Conservation (phyloP, 2,797 vertebrate species). For the Sebastes hopkinsi region DNA sequence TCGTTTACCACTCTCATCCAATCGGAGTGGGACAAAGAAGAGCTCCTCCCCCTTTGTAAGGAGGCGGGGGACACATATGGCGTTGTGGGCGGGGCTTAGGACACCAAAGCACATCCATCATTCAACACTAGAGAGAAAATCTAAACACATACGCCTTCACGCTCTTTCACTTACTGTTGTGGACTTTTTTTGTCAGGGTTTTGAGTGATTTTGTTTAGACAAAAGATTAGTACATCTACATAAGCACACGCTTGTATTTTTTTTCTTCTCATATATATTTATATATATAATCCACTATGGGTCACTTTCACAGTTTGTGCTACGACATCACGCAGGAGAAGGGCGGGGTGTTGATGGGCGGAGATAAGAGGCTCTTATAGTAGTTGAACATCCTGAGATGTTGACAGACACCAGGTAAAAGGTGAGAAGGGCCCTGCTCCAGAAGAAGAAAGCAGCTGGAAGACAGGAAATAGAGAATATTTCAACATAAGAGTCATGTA, state of each 20-base stretch:
- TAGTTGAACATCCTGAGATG: slow-evolving; percentile 69
- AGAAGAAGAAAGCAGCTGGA: slow-evolving; percentile 57
- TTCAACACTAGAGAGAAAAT: slow-evolving; percentile 87
- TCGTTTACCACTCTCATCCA: slow-evolving; percentile 45
- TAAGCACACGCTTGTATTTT: slow-evolving; percentile 85
- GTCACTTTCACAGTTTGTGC: slow-evolving; percentile 98
- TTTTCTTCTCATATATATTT: slow-evolving; percentile 43
- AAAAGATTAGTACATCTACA: slow-evolving; percentile 91
- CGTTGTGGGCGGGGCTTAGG: slow-evolving; percentile 47
- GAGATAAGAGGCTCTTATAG: slow-evolving; percentile 82
- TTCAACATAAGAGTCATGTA: background rate
- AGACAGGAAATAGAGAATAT: slow-evolving; percentile 21
- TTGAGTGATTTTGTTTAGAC: slow-evolving; percentile 82
- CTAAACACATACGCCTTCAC: slow-evolving; percentile 87
- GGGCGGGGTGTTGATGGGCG: slow-evolving; percentile 78
- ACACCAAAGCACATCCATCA: slow-evolving; percentile 91
- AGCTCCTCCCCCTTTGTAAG: slow-evolving; percentile 77
- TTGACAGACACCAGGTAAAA: slow-evolving; percentile 68
- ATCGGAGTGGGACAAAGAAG: slow-evolving; percentile 81
- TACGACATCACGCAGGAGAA: slow-evolving; percentile 89
- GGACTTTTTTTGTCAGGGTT: slow-evolving; percentile 70
- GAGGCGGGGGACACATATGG: slow-evolving; percentile 55
- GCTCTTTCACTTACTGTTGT: slow-evolving; percentile 58
- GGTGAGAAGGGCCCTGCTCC: slow-evolving; percentile 55
- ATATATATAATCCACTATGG: slow-evolving; percentile 81